These are phyloP conservation scores for Lasioglossum albipes DNA, from an alignment of 1,140 invertebrate species.

Conservation along the genomic window DNA sequence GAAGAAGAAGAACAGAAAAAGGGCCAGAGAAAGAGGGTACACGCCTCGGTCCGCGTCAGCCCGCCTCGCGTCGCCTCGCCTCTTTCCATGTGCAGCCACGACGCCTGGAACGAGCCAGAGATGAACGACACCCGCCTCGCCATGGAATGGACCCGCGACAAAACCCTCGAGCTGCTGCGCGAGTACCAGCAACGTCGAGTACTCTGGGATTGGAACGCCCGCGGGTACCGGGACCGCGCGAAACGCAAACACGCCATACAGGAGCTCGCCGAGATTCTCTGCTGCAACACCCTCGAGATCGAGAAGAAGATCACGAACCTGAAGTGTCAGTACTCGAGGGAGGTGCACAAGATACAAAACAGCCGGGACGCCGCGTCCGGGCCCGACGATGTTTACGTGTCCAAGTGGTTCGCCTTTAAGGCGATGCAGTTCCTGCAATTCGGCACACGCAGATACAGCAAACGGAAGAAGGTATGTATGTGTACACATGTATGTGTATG, in stretches of 20 bases:
- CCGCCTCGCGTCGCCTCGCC: neutral
- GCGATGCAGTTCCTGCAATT: constrained; percentile 70
- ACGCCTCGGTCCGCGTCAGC: neutral
- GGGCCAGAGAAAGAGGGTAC: no score
- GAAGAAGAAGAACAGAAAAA: no score
- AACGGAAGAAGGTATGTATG: constrained; percentile 65
- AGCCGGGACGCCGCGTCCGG: constrained; percentile 59
- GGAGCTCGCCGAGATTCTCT: constrained; percentile 77
- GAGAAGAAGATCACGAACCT: constrained; percentile 80
- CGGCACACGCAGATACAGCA: constrained; percentile 65
- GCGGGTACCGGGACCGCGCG: constrained; percentile 77
- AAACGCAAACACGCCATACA: constrained; percentile 78
- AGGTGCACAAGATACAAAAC: constrained; percentile 77
- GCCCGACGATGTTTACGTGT: constrained; percentile 67
- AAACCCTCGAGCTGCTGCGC: constrained; percentile 77
- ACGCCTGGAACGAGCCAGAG: constrained; percentile 42
- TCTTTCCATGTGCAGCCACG: constrained; percentile 53
- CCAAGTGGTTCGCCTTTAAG: constrained; percentile 71
- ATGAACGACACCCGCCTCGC: constrained; percentile 59
- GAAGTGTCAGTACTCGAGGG: constrained; percentile 79
- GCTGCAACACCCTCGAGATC: constrained; percentile 78
- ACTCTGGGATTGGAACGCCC: constrained; percentile 79
- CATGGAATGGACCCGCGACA: constrained; percentile 81
- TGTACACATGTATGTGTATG: neutral
- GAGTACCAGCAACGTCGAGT: constrained; percentile 79